Evolutionary conservation across 64 coral and sea anemone species (phyloP), one percentile per base, ranked within the genome.

Genomic region (Actinia equina): DNA sequence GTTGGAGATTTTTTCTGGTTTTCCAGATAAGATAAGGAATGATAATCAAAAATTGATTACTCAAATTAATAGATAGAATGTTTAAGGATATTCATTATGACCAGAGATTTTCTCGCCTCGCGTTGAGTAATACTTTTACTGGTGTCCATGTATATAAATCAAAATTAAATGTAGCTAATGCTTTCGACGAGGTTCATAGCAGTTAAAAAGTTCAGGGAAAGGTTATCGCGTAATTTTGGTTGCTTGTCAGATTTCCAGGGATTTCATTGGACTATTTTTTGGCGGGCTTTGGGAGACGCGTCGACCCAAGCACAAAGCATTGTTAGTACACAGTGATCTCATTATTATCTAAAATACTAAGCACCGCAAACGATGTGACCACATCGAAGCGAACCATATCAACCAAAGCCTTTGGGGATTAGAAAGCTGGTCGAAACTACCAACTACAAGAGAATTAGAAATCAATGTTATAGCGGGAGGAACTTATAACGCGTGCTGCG

Each of bases 271-370:
- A 14, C 45, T 5, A 12, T 81, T 52, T 49, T 81, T 81, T 81
- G 78, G 78, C 78, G 78, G 78, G 78, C 42, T 81, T 81, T 81
- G 16, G 44, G 27, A 41, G 78, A 81, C 78, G 78, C 78, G 78
- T 49, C 78, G 6, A 81, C 17, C 77, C n/a, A 51, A 51, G 69
- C 69, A 4, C 69, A 74, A 74, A 74, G 69, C 41, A 74, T 74
- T 37, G 69, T 74, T 74, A 26, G 69, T 74, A 41, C 69, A 74
- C 23, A 41, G 9, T 74, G 69, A 74, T 26, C 69, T 74, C 26
- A 74, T 74, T 74, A 74, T 74, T 74, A 74, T 74, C 69, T 74
- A 11, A 27, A 13, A 74, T 74, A 74, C 37, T 65, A 20, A 74
- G 69, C 26, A 14, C 26, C 69, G 13, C 27, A 74, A 74, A 74